Percentiles rank a stretch among this genome's conserved stretches.
phyloP scores from a whole-genome alignment of 2,113 vertebrate genomes.

The Alaudala cheleensis region DNA sequence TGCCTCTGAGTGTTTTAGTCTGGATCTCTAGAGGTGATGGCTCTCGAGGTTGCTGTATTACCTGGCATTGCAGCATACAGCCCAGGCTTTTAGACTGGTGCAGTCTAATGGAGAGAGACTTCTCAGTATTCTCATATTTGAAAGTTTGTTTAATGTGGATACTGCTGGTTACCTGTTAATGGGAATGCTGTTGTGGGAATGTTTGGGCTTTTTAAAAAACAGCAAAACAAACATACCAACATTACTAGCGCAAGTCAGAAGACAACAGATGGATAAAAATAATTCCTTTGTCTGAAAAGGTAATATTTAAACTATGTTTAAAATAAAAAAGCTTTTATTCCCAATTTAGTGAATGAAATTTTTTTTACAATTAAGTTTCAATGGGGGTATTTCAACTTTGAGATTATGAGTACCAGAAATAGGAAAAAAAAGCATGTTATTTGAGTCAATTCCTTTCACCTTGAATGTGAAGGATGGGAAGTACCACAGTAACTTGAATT shows the following conservation, averaged over 20 bases:
- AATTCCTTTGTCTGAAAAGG: not conserved
- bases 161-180: not conserved
- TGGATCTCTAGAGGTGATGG: not conserved
- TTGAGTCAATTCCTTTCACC: not conserved
- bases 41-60: not conserved
- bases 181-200: not conserved
- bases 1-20: constrained; percentile 28
- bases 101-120: not conserved
- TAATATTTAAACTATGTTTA: not conserved
- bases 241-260: not conserved
- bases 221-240: not conserved
- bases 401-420: not conserved
- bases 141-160: not conserved
- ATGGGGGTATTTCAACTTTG: not conserved
- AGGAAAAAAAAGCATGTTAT: not conserved
- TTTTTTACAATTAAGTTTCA: not conserved
- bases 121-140: not conserved
- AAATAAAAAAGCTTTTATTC: not conserved
- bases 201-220: not conserved
- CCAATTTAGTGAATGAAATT: not conserved
- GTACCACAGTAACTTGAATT: not conserved
- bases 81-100: not conserved
- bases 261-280: not conserved
- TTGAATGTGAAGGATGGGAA: not conserved
- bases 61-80: not conserved